phyloP scores from a whole-genome alignment of 1,140 invertebrate species.

The Sinella curviseta region DNA sequence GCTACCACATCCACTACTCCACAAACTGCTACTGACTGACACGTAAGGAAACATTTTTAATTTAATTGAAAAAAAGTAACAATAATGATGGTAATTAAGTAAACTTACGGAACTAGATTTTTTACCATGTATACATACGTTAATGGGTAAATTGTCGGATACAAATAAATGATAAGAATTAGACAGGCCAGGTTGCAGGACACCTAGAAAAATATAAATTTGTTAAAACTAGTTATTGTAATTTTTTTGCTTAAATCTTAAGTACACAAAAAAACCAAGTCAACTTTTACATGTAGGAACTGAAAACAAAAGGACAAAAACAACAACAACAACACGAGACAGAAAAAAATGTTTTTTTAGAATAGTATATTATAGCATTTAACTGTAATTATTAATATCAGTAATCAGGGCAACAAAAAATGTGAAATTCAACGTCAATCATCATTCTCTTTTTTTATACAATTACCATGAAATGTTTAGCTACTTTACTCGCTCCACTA shows the following conservation, averaged over 20 bases:
- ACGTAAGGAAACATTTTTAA: background rate
- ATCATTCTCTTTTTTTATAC: too few species aligned
- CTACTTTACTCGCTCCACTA: background rate
- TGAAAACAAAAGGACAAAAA: background rate
- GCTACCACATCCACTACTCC: too few species aligned
- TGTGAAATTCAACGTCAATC: too few species aligned
- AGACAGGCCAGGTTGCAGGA: background rate
- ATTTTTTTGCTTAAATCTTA: background rate
- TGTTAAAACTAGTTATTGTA: background rate
- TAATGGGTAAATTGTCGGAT: too few species aligned
- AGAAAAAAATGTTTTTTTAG: too few species aligned
- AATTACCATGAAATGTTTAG: background rate
- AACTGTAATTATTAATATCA: too few species aligned
- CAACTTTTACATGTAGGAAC: background rate
- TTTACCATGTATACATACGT: background rate
- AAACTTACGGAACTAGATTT: too few species aligned
- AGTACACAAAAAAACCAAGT: background rate
- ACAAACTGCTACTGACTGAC: constrained; percentile 3
- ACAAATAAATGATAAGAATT: background rate
- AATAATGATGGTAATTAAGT: background rate
- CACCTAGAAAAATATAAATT: background rate
- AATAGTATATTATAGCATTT: too few species aligned
- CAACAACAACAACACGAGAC: background rate
- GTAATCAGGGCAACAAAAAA: too few species aligned
- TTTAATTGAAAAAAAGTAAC: background rate